Conservation (phyloP, 2,113 vertebrate species). For the Nipponia nippon region DNA sequence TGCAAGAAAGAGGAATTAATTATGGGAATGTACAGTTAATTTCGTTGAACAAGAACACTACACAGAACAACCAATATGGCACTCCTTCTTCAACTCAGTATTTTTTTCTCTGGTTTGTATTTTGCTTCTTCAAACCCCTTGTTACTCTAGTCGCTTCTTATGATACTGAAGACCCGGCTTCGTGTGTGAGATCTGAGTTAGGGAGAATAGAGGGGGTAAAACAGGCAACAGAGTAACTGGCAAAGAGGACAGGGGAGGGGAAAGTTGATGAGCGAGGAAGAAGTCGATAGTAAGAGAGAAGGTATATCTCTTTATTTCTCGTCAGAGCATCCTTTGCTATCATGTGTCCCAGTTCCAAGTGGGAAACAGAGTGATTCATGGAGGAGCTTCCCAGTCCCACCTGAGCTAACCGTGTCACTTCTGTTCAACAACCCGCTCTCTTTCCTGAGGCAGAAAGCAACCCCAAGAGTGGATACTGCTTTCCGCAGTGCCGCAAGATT, state of each 20-base stretch:
- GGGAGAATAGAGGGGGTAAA: not conserved
- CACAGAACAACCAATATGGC: not conserved
- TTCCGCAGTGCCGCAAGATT: not conserved
- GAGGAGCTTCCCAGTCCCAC: not conserved
- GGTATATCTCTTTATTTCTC: not conserved
- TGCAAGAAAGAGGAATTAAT: constrained; percentile 25
- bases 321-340: not conserved
- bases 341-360: not conserved
- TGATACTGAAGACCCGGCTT: not conserved
- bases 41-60: not conserved
- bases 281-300: not conserved
- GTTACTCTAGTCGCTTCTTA: not conserved
- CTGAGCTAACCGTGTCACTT: not conserved
- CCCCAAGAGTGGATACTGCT: not conserved
- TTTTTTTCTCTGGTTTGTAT: not conserved
- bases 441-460: not conserved
- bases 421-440: not conserved
- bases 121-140: not conserved
- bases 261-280: not conserved
- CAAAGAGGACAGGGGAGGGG: not conserved
- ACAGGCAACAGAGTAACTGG: not conserved
- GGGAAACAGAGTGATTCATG: not conserved
- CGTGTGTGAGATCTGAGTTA: not conserved
- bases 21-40: not conserved
- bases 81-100: not conserved